Evolutionary conservation across 2,797 vertebrate species (phyloP).

Genomic region (Eleutherodactylus coqui): DNA sequence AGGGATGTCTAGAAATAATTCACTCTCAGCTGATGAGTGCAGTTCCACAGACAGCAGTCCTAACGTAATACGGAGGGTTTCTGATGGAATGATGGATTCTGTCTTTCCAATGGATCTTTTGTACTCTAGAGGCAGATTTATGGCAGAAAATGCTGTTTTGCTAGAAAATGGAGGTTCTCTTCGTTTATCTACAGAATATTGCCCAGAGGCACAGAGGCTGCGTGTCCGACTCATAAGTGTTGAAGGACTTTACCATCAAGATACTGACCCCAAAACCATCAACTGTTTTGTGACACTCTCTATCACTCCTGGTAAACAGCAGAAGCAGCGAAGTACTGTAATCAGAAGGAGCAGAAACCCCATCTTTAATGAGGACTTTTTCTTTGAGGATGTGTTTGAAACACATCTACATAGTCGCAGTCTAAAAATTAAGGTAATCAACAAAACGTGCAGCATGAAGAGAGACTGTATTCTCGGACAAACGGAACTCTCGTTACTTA

Average conservation of each 20-base stretch:
- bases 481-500: constrained; percentile 65
- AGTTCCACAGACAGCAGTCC: constrained; percentile 86
- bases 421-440: constrained; percentile 85
- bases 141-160: constrained; percentile 49
- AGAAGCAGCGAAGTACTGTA: constrained; percentile 85
- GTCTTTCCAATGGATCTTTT: constrained; percentile 80
- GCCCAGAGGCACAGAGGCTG: constrained; percentile 80
- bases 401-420: constrained; percentile 79
- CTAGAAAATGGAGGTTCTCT: constrained; percentile 76
- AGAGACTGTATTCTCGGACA: constrained; percentile 71
- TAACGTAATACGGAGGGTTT: constrained; percentile 77
- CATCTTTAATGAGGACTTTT: constrained; percentile 91
- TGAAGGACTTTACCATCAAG: constrained; percentile 79
- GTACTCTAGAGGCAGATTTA: constrained; percentile 76
- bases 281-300: constrained; percentile 87
- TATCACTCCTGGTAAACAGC: constrained; percentile 80
- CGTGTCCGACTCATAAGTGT: constrained; percentile 86
- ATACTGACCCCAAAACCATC: constrained; percentile 80
- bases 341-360: constrained; percentile 87
- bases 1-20: constrained; percentile 79
- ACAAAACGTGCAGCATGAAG: constrained; percentile 87
- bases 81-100: constrained; percentile 75
- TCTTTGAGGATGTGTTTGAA: constrained; percentile 84
- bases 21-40: constrained; percentile 82
- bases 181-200: constrained; percentile 85